phyloP scores from a whole-genome alignment of 2,797 vertebrate genomes.

The Scolopax rusticola region DNA sequence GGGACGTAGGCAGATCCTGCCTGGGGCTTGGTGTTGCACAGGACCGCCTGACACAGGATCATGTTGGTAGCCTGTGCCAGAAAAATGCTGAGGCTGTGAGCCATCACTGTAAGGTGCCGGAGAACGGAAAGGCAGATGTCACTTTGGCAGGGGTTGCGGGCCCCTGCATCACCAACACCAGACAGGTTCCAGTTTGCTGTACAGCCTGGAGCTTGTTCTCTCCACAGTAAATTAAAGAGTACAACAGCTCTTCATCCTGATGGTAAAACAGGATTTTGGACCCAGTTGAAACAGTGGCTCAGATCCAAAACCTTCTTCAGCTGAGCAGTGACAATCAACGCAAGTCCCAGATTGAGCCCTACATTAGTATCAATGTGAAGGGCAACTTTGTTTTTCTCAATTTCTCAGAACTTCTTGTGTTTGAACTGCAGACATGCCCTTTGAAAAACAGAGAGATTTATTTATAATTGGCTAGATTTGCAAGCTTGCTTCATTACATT shows the following conservation, averaged over 20 bases:
- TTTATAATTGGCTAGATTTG: constrained; percentile 68
- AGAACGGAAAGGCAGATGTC: not conserved
- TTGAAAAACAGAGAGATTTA: constrained; percentile 57
- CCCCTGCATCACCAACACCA: not conserved
- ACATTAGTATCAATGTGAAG: constrained; percentile 15
- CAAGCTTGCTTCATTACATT: constrained; percentile 72
- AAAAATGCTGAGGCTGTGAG: not conserved
- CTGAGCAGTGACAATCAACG: not conserved
- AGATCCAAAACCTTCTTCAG: not conserved
- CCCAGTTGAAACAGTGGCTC: constrained; percentile 13
- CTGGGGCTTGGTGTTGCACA: not conserved
- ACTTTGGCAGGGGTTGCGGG: not conserved
- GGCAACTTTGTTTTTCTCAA: constrained; percentile 29
- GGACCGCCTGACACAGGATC: not conserved
- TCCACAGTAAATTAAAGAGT: not conserved
- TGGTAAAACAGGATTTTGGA: constrained; percentile 9
- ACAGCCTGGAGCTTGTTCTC: not conserved
- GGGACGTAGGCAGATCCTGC: not conserved
- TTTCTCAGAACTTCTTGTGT: constrained; percentile 22
- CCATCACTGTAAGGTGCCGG: rapidly evolving
- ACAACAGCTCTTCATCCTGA: not conserved
- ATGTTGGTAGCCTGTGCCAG: not conserved
- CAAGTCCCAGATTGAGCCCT: not conserved
- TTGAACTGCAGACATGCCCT: constrained; percentile 22
- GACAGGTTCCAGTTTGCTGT: not conserved